Percentiles rank a stretch among this genome's conserved stretches.
These are phyloP conservation scores for Triplophysa bombifrons DNA, from an alignment of 2,797 vertebrate genomes.

Conservation along the genomic window DNA sequence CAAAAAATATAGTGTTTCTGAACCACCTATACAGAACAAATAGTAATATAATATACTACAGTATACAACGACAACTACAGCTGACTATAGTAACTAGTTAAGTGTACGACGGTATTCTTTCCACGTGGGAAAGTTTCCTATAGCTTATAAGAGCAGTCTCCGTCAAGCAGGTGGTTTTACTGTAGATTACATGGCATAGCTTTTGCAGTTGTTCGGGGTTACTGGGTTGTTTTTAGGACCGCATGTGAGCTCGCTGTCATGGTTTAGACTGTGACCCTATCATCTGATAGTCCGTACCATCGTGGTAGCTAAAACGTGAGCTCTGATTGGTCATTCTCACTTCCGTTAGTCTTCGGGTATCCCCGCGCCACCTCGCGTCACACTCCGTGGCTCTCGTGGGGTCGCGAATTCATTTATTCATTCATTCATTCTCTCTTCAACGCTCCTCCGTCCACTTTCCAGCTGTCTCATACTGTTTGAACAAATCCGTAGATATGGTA, in stretches of 20 bases:
- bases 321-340: conserved; percentile 28
- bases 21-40: no score
- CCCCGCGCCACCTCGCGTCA: conserved; percentile 40
- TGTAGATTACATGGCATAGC: no score
- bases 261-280: conserved; percentile 41
- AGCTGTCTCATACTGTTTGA: background rate
- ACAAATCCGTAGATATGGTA: conserved; percentile 28
- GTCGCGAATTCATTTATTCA: background rate
- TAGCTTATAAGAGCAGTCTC: no score
- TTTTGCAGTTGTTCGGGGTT: background rate
- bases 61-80: no score
- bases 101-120: no score
- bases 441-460: background rate
- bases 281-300: conserved; percentile 30
- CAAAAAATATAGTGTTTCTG: no score
- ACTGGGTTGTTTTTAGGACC: conserved; percentile 7
- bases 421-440: conserved; percentile 10
- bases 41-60: no score
- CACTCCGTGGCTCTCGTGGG: background rate
- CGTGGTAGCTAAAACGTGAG: conserved; percentile 23
- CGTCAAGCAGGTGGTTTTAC: no score
- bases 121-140: no score
- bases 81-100: no score
- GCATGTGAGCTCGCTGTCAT: background rate
- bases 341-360: conserved; percentile 32